phyloP scores from a whole-genome alignment of 2,113 vertebrate species.

The Peromyscus maniculatus region DNA sequence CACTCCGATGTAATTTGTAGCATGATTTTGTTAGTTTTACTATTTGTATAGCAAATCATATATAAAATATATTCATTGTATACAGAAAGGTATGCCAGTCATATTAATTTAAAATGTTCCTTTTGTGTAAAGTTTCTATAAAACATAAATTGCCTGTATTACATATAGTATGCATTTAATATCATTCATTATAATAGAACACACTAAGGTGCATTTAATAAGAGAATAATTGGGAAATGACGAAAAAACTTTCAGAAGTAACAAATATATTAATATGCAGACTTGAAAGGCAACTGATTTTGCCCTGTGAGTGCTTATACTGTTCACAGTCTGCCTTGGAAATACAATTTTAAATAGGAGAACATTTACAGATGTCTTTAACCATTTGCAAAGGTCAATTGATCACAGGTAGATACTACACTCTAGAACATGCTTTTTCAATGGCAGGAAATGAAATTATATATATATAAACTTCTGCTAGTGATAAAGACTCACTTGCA shows the following conservation, averaged over 20 bases:
- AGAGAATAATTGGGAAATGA: constrained; percentile 45
- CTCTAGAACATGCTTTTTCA: constrained; percentile 23
- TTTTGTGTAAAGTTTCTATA: constrained; percentile 39
- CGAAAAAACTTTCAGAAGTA: constrained; percentile 10
- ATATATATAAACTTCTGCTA: neutral
- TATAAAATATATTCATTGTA: neutral
- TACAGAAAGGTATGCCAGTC: neutral
- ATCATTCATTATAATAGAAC: neutral
- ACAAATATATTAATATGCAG: constrained; percentile 11
- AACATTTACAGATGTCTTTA: constrained; percentile 11
- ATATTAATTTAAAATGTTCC: neutral
- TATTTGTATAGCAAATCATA: constrained; percentile 22
- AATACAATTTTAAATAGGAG: constrained; percentile 66
- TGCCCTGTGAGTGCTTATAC: constrained; percentile 31
- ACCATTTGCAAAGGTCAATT: neutral
- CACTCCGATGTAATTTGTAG: neutral
- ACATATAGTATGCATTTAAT: constrained; percentile 16
- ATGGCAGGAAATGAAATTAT: neutral
- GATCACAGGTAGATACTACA: neutral
- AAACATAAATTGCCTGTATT: neutral
- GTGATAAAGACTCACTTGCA: neutral
- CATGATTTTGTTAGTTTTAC: constrained; percentile 15
- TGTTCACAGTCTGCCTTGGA: neutral
- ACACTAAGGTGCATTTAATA: constrained; percentile 45
- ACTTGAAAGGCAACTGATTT: constrained; percentile 52